Base-by-base conservation (phyloP, 2,888 invertebrate genomes). In the Caenorhabditis sp. region DNA sequence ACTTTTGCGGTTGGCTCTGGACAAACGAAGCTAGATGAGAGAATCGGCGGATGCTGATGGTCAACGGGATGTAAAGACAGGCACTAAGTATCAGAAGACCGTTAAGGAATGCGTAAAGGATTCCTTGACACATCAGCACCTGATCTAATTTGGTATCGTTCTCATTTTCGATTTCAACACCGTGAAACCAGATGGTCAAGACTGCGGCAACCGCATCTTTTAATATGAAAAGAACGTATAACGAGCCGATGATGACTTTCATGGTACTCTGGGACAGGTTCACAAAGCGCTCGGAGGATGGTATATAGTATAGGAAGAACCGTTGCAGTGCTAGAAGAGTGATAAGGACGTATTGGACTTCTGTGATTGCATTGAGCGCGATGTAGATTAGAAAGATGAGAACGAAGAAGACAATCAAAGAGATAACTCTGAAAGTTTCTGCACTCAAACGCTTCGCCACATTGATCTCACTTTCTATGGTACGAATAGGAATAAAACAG, bases 21-120 rank as follows among this genome's bases (percentile, higher is more conserved):
- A n/a, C 35, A 0, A 26, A n/a, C 0, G 37, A 40, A n/a, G 37
- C 6, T 11, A 65, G 18, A 24, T 55, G 53, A 15, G 24, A 2
- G 11, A 22, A 18, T 35, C 53, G 53, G 2, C 40, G 51, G 11
- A 65, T 55, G 18, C 53, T 65, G 1, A 65, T 53, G 15, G 37
- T 26, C 0, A 65, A 26, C 5, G 65, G 65, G 6, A 65, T 65
- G 40, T 65, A 65, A 0, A 64, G 15, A 0, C 15, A 20, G 1
- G 50, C 32, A 8, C 51, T 32, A 3, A 47, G n/a, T 6, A 51
- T 18, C 2, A 50, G n/a, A 1, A 37, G 28, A 5, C 13, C 3
- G 26, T 44, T 26, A 6, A 61, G 9, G 15, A n/a, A 6, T 6
- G 32, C 32, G 32, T 32, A 32, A 32, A 32, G 5, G 4, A 32